Evolutionary conservation across 2,797 vertebrate genomes (phyloP).

Genomic region (Hoplostethus mediterraneus): DNA sequence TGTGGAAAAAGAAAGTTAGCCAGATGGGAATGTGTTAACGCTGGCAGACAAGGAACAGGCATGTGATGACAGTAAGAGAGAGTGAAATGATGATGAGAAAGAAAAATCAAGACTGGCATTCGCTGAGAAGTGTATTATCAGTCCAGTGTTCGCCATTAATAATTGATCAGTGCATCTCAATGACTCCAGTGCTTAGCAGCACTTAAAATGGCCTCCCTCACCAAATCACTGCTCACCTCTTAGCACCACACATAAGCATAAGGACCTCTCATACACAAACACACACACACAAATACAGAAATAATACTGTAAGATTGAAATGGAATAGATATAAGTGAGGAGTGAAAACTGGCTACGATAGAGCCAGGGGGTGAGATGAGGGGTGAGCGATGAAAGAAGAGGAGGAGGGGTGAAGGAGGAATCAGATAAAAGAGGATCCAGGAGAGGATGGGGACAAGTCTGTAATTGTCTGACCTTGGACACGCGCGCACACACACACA

Average conservation of each 20-base stretch:
- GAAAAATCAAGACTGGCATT: constrained; percentile 26
- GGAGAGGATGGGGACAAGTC: constrained; percentile 30
- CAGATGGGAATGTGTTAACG: not conserved
- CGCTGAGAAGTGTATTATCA: constrained; percentile 60
- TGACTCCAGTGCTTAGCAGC: constrained; percentile 55
- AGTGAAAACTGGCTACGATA: not conserved
- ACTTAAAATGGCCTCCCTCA: constrained; percentile 71
- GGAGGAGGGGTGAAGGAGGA: constrained; percentile 13
- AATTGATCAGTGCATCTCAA: constrained; percentile 60
- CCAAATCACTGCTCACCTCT: constrained; percentile 25
- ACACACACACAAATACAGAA: not conserved
- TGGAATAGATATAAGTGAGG: not conserved
- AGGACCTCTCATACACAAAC: not conserved
- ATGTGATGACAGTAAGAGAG: not conserved
- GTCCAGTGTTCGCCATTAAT: constrained; percentile 63
- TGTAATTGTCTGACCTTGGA: constrained; percentile 60
- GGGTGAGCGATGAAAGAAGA: not conserved
- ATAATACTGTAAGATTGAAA: not conserved
- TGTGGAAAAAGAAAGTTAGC: constrained; percentile 14
- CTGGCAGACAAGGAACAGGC: not conserved
- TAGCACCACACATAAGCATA: not conserved
- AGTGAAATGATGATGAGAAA: constrained; percentile 18
- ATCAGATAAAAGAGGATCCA: constrained; percentile 20
- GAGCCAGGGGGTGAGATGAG: not conserved
- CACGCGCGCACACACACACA: constrained; percentile 8